A percentile compares a stretch with the other conserved stretches of the same genome.
These are phyloP conservation scores for Trichonephila inaurata DNA, from an alignment of 1,140 invertebrate species.

Conservation along the genomic window DNA sequence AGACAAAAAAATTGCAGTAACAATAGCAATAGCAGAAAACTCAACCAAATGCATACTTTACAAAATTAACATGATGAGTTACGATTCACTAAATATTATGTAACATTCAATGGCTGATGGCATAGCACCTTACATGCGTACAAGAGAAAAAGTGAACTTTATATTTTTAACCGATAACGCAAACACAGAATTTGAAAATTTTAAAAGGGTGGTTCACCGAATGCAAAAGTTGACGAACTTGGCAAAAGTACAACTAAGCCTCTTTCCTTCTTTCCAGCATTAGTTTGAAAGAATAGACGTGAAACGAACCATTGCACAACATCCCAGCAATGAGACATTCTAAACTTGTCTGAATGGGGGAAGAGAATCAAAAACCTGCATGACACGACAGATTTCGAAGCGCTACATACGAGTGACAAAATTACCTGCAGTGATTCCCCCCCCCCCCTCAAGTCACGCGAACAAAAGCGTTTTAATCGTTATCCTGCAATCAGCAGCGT, in stretches of 20 bases:
- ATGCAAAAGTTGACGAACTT: background rate
- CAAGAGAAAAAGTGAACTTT: background rate
- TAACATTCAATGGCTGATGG: background rate
- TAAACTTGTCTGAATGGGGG: background rate
- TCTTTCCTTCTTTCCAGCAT: background rate
- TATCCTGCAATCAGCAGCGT: too few relatives aligned
- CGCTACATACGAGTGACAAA: too few relatives aligned
- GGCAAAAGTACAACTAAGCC: background rate
- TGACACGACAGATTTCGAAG: too few relatives aligned
- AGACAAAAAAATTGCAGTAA: too few relatives aligned
- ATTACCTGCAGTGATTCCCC: too few relatives aligned
- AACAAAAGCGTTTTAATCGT: too few relatives aligned
- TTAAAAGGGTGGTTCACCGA: constrained; percentile 18
- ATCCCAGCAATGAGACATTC: background rate
- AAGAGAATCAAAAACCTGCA: too few relatives aligned
- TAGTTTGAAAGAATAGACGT: background rate
- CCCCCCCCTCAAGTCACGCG: too few relatives aligned
- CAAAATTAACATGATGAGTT: too few relatives aligned
- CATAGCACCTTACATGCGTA: background rate
- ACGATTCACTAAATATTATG: too few relatives aligned
- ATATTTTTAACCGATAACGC: background rate
- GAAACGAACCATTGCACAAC: constrained; percentile 27
- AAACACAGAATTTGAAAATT: background rate
- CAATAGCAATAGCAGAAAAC: too few relatives aligned
- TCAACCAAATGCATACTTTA: too few relatives aligned